Evolutionary conservation across 1,140 invertebrate species (phyloP), one percentile per base, ranked within the genome.

Genomic region (Periplaneta americana): DNA sequence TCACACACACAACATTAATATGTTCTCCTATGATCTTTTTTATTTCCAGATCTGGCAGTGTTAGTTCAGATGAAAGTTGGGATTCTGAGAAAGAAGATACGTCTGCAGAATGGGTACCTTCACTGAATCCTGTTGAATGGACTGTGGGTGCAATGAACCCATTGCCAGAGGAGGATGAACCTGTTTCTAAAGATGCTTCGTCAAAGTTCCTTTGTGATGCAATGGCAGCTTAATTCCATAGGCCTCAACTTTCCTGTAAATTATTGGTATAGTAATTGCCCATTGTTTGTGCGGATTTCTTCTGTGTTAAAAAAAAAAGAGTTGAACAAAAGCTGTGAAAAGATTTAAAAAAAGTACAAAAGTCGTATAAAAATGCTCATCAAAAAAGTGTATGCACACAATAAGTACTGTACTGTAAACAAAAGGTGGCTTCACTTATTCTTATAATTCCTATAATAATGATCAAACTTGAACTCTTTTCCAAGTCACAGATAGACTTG

Each of bases 71-170:
- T 34, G 75, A 77, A 33, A 77, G 75, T 77, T 77, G 75, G 33
- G 75, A 77, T 77, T 77, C 75, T 9, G 75, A 77, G 75, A 77
- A 77, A 36, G 75, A 77, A 36, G 75, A 77, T 18, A 17, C n/a
- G 31, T 18, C 2, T 34, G 75, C 33, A 36, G 75, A 77, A 36
- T 77, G 75, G 75, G 32, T 10, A n/a, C 33, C 33, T 22, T 31
- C 75, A 22, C 33, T 36, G 17, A 77, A 77, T 31, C 48, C 48
- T 66, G 22, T n/a, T 66, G 48, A 66, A 66, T 77, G 75, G 75
- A 77, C 75, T 34, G 35, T 34, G 22, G 75, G 31, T n/a, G 31
- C 33, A 31, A 77, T 33, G 75, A 22, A 34, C 33, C 31, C 75
- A 36, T 34, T 77, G 75, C 35, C 32, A 34, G 75, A 77, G 15